phyloP scores from a whole-genome alignment of 2,797 vertebrate genomes.

The Poecilia gillii region DNA sequence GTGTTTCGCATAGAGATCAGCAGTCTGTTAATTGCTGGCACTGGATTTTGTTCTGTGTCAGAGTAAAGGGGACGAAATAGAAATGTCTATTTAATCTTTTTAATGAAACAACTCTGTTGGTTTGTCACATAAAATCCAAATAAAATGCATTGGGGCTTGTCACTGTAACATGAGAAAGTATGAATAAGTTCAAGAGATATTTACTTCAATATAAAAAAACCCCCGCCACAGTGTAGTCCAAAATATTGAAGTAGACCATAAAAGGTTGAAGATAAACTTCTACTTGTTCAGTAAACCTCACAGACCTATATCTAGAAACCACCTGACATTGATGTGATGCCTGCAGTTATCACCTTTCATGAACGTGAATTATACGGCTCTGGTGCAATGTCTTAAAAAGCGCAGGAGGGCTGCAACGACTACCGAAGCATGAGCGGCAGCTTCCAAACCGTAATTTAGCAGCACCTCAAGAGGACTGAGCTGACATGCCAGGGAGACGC shows the following conservation, averaged over 20 bases:
- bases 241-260: neutral
- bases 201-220: neutral
- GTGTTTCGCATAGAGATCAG: neutral
- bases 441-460: conserved; percentile 53
- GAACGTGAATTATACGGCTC: conserved; percentile 37
- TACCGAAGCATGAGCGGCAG: conserved; percentile 44
- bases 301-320: conserved; percentile 39
- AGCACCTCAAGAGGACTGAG: conserved; percentile 53
- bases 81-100: neutral
- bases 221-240: no score
- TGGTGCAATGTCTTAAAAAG: conserved; percentile 24
- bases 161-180: neutral
- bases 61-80: neutral
- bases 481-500: conserved; percentile 56
- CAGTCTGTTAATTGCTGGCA: neutral
- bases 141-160: neutral
- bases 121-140: neutral
- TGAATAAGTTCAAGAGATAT: neutral
- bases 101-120: neutral
- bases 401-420: conserved; percentile 6
- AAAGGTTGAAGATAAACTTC: conserved; percentile 1
- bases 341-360: conserved; percentile 16
- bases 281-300: conserved; percentile 17
- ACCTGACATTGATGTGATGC: conserved; percentile 36
- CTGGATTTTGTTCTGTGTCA: neutral